Evolutionary conservation across 2,113 vertebrate species (phyloP).

Genomic region (Podarcis muralis): DNA sequence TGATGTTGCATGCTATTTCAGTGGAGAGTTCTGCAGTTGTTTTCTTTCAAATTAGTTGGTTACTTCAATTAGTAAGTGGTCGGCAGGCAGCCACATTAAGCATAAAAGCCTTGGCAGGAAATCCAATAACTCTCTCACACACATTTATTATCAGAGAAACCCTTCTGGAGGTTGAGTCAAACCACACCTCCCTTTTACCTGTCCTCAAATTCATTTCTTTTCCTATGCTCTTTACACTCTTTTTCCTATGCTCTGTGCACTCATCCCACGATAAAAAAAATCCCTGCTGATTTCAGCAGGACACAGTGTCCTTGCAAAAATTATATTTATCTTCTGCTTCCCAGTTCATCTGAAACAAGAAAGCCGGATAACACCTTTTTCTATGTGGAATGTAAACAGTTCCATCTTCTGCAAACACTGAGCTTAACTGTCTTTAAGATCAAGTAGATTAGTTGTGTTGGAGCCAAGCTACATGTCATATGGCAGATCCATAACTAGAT

Average conservation of each 20-base stretch:
- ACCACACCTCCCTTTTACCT: neutral
- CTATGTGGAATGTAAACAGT: neutral
- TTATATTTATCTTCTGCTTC: neutral
- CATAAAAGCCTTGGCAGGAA: neutral
- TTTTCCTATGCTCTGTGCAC: neutral
- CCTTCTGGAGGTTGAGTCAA: neutral
- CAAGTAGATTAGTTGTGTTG: neutral
- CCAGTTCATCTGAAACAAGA: neutral
- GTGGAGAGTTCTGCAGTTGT: neutral
- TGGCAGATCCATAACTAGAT: neutral
- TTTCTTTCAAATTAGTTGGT: slow-evolving; percentile 14
- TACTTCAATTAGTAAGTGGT: slow-evolving; percentile 1
- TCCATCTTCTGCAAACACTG: neutral
- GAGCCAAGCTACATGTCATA: neutral
- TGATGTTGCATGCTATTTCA: slow-evolving; percentile 23
- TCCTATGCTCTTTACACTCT: neutral
- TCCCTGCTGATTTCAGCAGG: neutral
- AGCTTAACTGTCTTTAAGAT: neutral
- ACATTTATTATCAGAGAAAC: neutral
- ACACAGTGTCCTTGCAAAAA: neutral
- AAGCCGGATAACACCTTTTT: neutral
- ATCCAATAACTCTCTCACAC: neutral
- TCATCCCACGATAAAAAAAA: neutral
- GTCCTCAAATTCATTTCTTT: neutral
- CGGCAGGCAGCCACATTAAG: neutral